These are phyloP conservation scores for Grantiella picta DNA, from an alignment of 2,113 vertebrate species.

Conservation along the genomic window DNA sequence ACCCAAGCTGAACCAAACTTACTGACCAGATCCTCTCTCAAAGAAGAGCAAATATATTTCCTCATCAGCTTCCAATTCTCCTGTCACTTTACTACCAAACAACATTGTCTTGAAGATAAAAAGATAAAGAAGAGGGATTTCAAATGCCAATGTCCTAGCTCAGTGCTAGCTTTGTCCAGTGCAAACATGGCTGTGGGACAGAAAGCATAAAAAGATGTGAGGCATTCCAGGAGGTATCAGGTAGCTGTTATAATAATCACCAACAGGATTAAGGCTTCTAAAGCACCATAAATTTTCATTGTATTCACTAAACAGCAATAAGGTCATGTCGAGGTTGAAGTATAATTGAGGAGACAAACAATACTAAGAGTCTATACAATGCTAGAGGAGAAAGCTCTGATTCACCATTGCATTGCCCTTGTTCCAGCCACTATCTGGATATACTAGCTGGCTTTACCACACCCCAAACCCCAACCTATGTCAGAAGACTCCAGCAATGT, in stretches of 20 bases:
- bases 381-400: background rate
- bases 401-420: background rate
- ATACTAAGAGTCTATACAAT: background rate
- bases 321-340: background rate
- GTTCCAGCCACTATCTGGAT: background rate
- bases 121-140: background rate
- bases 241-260: background rate
- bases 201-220: background rate
- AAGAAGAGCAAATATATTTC: background rate
- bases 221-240: background rate
- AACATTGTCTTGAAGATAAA: background rate
- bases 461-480: background rate
- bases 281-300: background rate
- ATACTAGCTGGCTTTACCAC: background rate
- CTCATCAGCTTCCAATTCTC: background rate
- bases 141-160: background rate
- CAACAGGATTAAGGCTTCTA: background rate
- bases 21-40: background rate
- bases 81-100: background rate
- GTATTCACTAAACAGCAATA: background rate
- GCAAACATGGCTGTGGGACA: background rate
- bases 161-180: no score
- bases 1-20: background rate
- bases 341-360: background rate
- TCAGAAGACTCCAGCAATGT: background rate